Base-by-base conservation (phyloP, 2,888 invertebrate species). In the Tridacna crocea region DNA sequence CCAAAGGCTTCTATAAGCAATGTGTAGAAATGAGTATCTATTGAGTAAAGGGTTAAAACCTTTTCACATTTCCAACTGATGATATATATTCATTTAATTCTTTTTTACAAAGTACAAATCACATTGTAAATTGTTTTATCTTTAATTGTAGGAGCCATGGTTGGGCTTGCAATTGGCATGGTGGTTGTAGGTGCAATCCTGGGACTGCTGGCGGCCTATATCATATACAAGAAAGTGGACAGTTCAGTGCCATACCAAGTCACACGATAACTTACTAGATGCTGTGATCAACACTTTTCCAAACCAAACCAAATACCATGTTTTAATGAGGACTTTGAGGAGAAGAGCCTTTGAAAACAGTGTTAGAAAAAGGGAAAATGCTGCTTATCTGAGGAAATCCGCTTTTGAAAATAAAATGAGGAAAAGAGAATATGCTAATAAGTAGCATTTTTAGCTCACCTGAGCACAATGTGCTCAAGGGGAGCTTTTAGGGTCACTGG, bases 81-180 rank as follows among this genome's bases (percentile, higher is more conserved):
- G 8, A 36, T 36, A 8, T 36, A 36, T 36, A 36, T n/a, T n/a
- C n/a, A n/a, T n/a, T n/a, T n/a, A n/a, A n/a, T n/a, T n/a, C n/a
- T n/a, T n/a, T n/a, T n/a, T n/a, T n/a, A n/a, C n/a, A n/a, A n/a
- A n/a, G n/a, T n/a, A n/a, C n/a, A n/a, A n/a, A n/a, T n/a, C n/a
- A n/a, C n/a, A n/a, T n/a, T n/a, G n/a, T 36, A 36, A 36, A 36
- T 36, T 36, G 36, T 36, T 8, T 36, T 36, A 36, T 36, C 36
- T 36, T 2, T 36, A 36, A 36, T 36, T 36, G 2, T 36, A 88
- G 88, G 84, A 22, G 58, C 87, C 0, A 85, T 88, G 87, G 87
- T 84, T 8, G 88, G 88, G 8, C 83, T 88, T 15, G 88, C 73
- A 55, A 83, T 88, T 11, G 88, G 88, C 8, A 88, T 88, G 88